Evolutionary conservation across 2,888 invertebrate genomes (phyloP), one percentile per base, ranked within the genome.

Genomic region (Catotricha subobsoleta): DNA sequence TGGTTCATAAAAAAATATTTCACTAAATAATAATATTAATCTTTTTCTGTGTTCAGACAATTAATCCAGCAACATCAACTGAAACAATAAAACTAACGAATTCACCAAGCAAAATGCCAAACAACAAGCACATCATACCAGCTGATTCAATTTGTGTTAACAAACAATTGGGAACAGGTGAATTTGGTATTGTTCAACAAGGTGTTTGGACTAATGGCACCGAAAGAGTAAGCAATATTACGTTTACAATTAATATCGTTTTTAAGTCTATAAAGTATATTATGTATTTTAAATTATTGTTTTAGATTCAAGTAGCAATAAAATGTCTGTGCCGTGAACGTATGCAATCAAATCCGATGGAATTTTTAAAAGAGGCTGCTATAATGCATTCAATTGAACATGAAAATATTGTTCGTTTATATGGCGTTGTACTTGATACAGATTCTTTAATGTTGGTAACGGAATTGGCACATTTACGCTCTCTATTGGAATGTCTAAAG

Each of bases 381-480:
- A 91, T 95, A 48, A 95, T 98, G 95, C 94, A 97, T 61, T 80
- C 86, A 47, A 91, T 97, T 52, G 90, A 94, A 59, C 94, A 97
- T 59, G 88, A 91, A 45, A 88, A 92, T 59, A 92, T 98, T 50
- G 95, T 97, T 3, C 71, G 92, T n/a, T 68, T 98, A 43, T 97
- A 90, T 59, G 98, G 98, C 3, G 95, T 98, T 13, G 97, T 95
- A 3, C 67, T 97, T 43, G 92, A 94, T 54, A 79, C 91, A 38
- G 84, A 88, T 54, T 76, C 83, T 2, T 64, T 91, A 45, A 90
- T 74, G 74, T 60, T 74, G 62, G 74, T 73, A 54, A 95, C 95
- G 2, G 97, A 98, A 65, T 64, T 98, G 53, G 97, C 97, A 2
- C 92, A 95, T 3, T 68, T 95, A 41, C 74, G 97, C 41, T 97